Evolutionary conservation across 2,113 vertebrate genomes (phyloP), one percentile per base, ranked within the genome.

Genomic region (Ammospiza caudacuta): DNA sequence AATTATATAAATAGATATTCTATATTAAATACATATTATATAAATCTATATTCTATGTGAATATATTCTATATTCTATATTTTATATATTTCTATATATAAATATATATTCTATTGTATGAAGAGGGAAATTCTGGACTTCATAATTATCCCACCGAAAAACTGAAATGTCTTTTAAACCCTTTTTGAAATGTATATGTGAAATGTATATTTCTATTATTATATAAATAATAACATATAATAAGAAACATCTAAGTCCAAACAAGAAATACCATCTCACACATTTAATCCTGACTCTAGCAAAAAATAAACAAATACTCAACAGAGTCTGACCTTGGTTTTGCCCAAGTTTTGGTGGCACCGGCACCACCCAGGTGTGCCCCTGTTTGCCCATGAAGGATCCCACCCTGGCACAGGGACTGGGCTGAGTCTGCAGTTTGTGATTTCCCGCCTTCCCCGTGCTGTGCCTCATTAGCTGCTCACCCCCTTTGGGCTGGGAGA

Each of bases 381-480:
- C 12, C 8, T 15, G 13, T n/a, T 23, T 54, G 31, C 27, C 29
- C 44, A 25, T 0, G 22, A 41, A 46, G 13, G 29, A 79, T 79
- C 58, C 75, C 55, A 39, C 7, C 37, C 31, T 27, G 49, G 39
- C 37, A 23, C 58, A 80, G 49, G 22, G 14, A 2, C 41, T 6
- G 31, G 70, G 89, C 61, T 84, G 89, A 87, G 44, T n/a, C 74
- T 89, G 84, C 44, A 75, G 0, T 67, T 79, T 46, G 73, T 74
- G 41, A n/a, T 7, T 13, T 81, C 63, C 43, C 11, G 13, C 31
- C 16, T 87, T 89, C 29, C 57, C n/a, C 8, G 62, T 20, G 92
- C 78, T 83, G 93, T 49, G 92, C 92, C 96, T 98, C 97, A 94
- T 98, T 97, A 98, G 92, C 87, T 81, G 90, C 91, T 96, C 90